Conservation (phyloP, 2,113 vertebrate species). For the Rhineura floridana region DNA sequence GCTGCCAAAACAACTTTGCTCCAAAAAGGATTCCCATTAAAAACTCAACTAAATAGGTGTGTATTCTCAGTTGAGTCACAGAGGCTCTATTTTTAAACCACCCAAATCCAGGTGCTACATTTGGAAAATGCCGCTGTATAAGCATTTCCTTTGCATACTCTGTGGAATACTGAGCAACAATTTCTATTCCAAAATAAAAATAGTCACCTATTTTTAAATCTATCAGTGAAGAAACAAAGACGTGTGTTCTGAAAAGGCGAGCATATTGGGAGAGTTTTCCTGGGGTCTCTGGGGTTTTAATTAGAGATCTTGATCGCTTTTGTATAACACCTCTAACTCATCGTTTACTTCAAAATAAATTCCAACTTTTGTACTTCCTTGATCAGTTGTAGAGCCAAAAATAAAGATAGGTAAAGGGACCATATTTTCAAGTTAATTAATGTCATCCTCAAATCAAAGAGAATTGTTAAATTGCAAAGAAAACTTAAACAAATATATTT, state of each 20-base stretch:
- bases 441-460: not conserved
- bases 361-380: constrained; percentile 42
- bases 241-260: constrained; percentile 54
- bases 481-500: not conserved
- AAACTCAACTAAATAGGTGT: not conserved
- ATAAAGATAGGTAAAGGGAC: constrained; percentile 46
- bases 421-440: constrained; percentile 48
- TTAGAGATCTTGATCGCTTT: constrained; percentile 67
- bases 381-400: constrained; percentile 59
- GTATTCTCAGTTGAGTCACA: not conserved
- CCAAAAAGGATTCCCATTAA: constrained; percentile 1
- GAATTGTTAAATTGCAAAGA: not conserved
- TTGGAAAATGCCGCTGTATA: not conserved
- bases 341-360: constrained; percentile 62
- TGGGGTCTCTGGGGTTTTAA: constrained; percentile 67
- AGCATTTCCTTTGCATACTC: constrained; percentile 26
- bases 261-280: constrained; percentile 54
- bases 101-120: constrained; percentile 18
- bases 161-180: constrained; percentile 49
- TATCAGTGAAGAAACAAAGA: constrained; percentile 61
- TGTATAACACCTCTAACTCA: constrained; percentile 52
- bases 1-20: not conserved
- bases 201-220: constrained; percentile 60
- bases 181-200: constrained; percentile 44
- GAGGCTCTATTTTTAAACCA: constrained; percentile 20